Evolutionary conservation across 2,797 vertebrate species (phyloP).

Genomic region (Bufotes viridis): DNA sequence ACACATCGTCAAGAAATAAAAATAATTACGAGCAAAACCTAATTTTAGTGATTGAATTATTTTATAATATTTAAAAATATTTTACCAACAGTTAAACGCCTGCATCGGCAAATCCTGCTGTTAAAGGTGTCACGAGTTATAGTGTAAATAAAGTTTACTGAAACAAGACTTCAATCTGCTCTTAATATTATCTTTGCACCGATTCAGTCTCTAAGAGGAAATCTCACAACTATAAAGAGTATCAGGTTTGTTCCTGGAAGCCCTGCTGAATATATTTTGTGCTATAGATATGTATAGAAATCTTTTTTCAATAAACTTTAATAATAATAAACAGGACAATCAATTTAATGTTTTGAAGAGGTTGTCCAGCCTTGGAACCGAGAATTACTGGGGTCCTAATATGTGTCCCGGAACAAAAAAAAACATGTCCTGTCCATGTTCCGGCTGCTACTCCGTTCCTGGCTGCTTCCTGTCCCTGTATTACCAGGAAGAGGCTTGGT

Average conservation of each 20-base stretch:
- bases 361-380: too few relatives aligned
- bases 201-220: neutral
- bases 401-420: too few relatives aligned
- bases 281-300: neutral
- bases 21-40: constrained; percentile 23
- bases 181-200: neutral
- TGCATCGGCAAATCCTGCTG: neutral
- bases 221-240: neutral
- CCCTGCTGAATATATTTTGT: neutral
- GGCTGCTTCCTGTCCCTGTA: too few relatives aligned
- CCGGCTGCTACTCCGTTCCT: too few relatives aligned
- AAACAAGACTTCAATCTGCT: neutral
- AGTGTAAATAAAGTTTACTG: neutral
- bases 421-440: too few relatives aligned
- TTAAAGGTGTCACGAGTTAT: neutral
- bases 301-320: neutral
- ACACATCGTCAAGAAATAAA: constrained; percentile 51
- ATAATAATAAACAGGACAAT: neutral
- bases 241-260: neutral
- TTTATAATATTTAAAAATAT: constrained; percentile 14
- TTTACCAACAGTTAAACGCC: neutral
- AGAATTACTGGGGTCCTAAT: too few relatives aligned
- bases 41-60: constrained; percentile 10
- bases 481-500: too few relatives aligned
- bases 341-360: neutral